A percentile compares a stretch with the other conserved stretches of the same genome.
phyloP scores from a whole-genome alignment of 2,888 invertebrate species.

The Philereme vetulata region DNA sequence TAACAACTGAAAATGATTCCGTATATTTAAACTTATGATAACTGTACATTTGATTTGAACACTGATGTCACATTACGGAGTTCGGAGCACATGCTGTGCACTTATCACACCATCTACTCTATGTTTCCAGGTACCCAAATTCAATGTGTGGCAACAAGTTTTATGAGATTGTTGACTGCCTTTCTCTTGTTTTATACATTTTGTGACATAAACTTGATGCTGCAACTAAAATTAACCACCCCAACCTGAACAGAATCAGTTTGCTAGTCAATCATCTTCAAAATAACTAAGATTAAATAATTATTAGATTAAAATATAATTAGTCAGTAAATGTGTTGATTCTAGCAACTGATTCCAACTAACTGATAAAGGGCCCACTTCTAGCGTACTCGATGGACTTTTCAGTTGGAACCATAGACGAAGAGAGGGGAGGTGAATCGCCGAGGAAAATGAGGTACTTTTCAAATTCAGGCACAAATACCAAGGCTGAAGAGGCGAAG shows the following conservation, averaged over 20 bases:
- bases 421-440: conserved; percentile 42
- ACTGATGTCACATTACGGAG: conserved; percentile 49
- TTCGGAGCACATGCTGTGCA: conserved; percentile 56
- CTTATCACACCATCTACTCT: conserved; percentile 75
- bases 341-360: conserved; percentile 48
- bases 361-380: conserved; percentile 59
- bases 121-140: conserved; percentile 78
- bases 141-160: conserved; percentile 64
- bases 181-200: conserved; percentile 14
- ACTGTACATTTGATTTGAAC: conserved; percentile 6
- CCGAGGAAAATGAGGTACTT: conserved; percentile 68
- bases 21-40: conserved; percentile 3
- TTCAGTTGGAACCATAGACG: conserved; percentile 74
- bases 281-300: not conserved
- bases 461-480: conserved; percentile 62
- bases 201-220: conserved; percentile 52
- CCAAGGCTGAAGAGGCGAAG: conserved; percentile 50
- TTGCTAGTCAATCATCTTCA: conserved; percentile 53
- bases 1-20: conserved; percentile 8
- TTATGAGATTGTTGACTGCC: conserved; percentile 10
- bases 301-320: conserved; percentile 3
- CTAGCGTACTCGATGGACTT: conserved; percentile 81
- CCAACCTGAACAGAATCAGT: conserved; percentile 55
- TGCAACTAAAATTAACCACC: conserved; percentile 52
- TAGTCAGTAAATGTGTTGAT: conserved; percentile 29